Evolutionary conservation across 1,140 invertebrate genomes (phyloP).

Genomic region (Himalopsyche phryganea): DNA sequence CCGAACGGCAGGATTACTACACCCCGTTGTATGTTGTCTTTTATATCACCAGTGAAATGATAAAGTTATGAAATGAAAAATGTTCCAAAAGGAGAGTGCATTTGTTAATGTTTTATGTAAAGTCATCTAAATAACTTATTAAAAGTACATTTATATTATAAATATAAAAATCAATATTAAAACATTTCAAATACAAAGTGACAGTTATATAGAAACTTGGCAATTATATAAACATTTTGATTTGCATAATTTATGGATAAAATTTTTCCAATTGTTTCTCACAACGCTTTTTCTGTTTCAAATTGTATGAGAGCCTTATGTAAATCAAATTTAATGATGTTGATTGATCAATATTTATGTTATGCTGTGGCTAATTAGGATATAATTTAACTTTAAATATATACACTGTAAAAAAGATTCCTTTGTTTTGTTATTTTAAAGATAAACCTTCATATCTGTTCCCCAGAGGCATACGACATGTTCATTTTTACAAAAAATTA

Average conservation of each 20-base stretch:
- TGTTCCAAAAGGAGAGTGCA: too few relatives aligned
- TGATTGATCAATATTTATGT: slow-evolving; percentile 29
- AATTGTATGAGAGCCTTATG: slow-evolving; percentile 11
- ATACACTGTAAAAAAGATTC: slow-evolving; percentile 26
- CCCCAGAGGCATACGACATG: too few relatives aligned
- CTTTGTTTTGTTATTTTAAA: slow-evolving; percentile 3
- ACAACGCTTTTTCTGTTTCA: slow-evolving; percentile 17
- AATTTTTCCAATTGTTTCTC: slow-evolving; percentile 1
- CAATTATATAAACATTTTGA: not conserved
- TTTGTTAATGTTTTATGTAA: too few relatives aligned
- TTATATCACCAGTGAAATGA: too few relatives aligned
- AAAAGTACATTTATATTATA: too few relatives aligned
- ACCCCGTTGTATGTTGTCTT: too few relatives aligned
- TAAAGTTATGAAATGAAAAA: too few relatives aligned
- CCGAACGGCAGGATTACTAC: too few relatives aligned
- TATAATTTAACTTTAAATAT: slow-evolving; percentile 35
- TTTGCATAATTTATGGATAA: slow-evolving; percentile 9
- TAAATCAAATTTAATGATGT: slow-evolving; percentile 21
- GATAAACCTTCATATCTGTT: not conserved
- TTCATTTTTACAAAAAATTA: not conserved
- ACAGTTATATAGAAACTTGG: too few relatives aligned
- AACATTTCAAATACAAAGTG: too few relatives aligned
- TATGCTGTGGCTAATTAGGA: slow-evolving; percentile 33
- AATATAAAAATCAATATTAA: too few relatives aligned
- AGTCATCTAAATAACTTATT: too few relatives aligned